These are phyloP conservation scores for Trachelus tabidus DNA, from an alignment of 2,888 invertebrate species.

Conservation along the genomic window DNA sequence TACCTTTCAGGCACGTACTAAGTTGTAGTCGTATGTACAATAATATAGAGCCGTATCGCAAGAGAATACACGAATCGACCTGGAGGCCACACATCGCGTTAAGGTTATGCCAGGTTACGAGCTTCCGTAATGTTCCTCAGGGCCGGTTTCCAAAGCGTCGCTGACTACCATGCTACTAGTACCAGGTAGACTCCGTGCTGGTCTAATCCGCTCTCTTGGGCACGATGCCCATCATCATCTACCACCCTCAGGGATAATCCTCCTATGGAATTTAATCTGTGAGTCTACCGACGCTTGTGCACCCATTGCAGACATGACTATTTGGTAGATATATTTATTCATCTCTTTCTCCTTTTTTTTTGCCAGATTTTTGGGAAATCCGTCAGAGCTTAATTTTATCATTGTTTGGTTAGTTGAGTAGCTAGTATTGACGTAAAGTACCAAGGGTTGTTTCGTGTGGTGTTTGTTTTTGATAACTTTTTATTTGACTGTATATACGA, in stretches of 20 bases:
- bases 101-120: slow-evolving; percentile 4
- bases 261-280: not conserved
- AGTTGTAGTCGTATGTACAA: not conserved
- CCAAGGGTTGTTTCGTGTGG: not conserved
- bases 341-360: not conserved
- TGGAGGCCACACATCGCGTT: slow-evolving; percentile 19
- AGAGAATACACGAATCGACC: slow-evolving; percentile 25
- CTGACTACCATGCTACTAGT: not conserved
- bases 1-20: not conserved
- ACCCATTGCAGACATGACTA: not conserved
- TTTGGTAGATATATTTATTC: not conserved
- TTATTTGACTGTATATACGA: not conserved
- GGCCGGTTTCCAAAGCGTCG: not conserved
- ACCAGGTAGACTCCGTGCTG: not conserved
- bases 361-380: not conserved
- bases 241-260: not conserved
- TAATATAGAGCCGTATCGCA: slow-evolving; percentile 27
- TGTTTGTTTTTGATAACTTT: not conserved
- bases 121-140: not conserved
- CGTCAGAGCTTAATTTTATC: not conserved
- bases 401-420: not conserved
- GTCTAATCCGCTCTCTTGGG: not conserved
- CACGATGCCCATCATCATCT: not conserved
- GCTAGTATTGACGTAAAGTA: not conserved
- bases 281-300: not conserved